Evolutionary conservation across 1,140 invertebrate genomes (phyloP).

Genomic region (Drosophila lini): DNA sequence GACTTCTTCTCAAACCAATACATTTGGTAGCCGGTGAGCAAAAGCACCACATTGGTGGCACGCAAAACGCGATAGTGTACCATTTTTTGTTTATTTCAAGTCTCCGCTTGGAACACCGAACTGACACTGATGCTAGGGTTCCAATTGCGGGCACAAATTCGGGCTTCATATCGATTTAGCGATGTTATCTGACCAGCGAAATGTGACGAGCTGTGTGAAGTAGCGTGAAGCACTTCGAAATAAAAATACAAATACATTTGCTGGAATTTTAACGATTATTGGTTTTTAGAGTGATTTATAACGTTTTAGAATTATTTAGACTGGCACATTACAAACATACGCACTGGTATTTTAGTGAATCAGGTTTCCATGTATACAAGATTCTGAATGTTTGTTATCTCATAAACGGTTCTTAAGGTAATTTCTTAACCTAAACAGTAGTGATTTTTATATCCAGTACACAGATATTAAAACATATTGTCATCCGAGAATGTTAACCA

Average conservation of each 20-base stretch:
- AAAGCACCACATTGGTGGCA: conserved; percentile 54
- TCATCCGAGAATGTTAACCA: too few species aligned
- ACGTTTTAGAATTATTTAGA: too few species aligned
- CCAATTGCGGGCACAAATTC: neutral
- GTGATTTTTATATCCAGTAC: too few species aligned
- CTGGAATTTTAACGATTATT: neutral
- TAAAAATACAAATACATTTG: neutral
- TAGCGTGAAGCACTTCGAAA: conserved; percentile 34
- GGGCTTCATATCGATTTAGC: conserved; percentile 6
- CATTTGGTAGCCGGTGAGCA: conserved; percentile 69
- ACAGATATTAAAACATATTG: too few species aligned
- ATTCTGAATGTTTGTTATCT: neutral
- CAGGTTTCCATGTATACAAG: too few species aligned
- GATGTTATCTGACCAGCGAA: conserved; percentile 51
- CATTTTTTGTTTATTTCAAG: conserved; percentile 37
- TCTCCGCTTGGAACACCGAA: conserved; percentile 7
- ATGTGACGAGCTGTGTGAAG: conserved; percentile 23
- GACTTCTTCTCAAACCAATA: conserved; percentile 59
- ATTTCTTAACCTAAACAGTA: too few species aligned
- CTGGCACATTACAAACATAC: neutral
- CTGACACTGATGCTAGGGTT: conserved; percentile 6
- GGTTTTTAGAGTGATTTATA: neutral
- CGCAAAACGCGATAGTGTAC: conserved; percentile 60
- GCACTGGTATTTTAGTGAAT: neutral
- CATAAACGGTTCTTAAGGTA: too few species aligned